These are phyloP conservation scores for Perca schrenkii DNA, from an alignment of 2,113 vertebrate genomes.

Conservation along the genomic window DNA sequence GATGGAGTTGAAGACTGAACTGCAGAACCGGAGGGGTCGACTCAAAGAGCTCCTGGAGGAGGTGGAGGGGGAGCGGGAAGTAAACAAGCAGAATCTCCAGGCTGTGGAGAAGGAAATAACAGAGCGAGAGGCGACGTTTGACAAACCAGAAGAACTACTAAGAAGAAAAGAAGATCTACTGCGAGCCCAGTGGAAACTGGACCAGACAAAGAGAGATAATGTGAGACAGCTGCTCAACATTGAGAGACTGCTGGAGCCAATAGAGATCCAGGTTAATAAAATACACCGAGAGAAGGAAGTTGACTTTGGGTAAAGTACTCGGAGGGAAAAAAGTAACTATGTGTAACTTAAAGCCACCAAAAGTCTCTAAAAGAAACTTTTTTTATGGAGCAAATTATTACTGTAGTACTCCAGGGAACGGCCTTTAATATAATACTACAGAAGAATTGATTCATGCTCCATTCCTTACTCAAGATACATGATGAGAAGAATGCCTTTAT, in stretches of 20 bases:
- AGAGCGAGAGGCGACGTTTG: not conserved
- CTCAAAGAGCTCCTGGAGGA: not conserved
- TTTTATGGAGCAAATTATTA: too few relatives aligned
- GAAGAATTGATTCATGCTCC: too few relatives aligned
- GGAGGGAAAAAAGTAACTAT: too few relatives aligned
- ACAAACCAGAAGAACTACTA: not conserved
- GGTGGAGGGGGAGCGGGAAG: not conserved
- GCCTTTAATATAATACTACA: too few relatives aligned
- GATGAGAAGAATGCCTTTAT: too few relatives aligned
- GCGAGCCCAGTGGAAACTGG: not conserved
- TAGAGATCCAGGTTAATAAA: not conserved
- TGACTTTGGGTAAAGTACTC: not conserved
- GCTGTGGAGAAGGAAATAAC: constrained; percentile 9
- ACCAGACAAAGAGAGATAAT: not conserved
- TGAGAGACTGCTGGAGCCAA: not conserved
- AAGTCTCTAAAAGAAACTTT: too few relatives aligned
- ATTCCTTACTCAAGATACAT: too few relatives aligned
- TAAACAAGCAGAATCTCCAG: not conserved
- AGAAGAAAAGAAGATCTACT: not conserved
- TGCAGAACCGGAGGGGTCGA: not conserved
- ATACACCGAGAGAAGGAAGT: rapidly evolving
- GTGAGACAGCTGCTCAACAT: not conserved
- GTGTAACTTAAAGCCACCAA: too few relatives aligned
- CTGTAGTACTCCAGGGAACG: too few relatives aligned
- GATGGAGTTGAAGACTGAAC: not conserved